These are phyloP conservation scores for Halichoeres trimaculatus DNA, from an alignment of 2,113 vertebrate species.

Conservation along the genomic window DNA sequence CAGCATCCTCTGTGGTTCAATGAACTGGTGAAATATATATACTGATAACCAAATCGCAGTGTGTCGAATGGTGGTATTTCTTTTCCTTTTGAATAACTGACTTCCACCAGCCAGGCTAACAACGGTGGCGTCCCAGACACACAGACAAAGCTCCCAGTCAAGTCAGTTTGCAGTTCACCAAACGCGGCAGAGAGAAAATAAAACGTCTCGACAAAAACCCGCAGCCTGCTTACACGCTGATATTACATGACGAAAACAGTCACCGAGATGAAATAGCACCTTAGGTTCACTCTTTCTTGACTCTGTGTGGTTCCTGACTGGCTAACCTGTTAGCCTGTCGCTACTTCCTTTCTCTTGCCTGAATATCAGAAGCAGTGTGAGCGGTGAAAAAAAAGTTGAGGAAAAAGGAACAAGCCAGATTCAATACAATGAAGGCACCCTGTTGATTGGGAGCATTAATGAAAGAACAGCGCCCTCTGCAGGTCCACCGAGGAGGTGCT, in stretches of 20 bases:
- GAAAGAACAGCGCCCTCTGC: slow-evolving; percentile 53
- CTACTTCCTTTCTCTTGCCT: slow-evolving; percentile 77
- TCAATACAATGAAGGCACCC: slow-evolving; percentile 56
- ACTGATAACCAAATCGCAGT: background rate
- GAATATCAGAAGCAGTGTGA: slow-evolving; percentile 64
- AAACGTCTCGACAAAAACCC: slow-evolving; percentile 7
- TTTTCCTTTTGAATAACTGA: slow-evolving; percentile 8
- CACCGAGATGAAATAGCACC: background rate
- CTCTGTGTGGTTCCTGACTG: slow-evolving; percentile 31
- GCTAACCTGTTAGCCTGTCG: slow-evolving; percentile 76
- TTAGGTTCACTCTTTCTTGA: slow-evolving; percentile 19
- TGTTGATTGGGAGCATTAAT: slow-evolving; percentile 47
- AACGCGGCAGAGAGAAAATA: background rate
- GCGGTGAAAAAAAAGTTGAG: slow-evolving; percentile 70
- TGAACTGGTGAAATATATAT: background rate
- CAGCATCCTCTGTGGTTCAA: slow-evolving; percentile 37
- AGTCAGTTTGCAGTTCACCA: slow-evolving; percentile 37
- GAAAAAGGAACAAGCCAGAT: slow-evolving; percentile 66
- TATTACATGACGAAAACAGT: slow-evolving; percentile 8
- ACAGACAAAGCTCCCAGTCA: slow-evolving; percentile 66
- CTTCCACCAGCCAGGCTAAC: slow-evolving; percentile 40
- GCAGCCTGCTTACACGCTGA: slow-evolving; percentile 4
- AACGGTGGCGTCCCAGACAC: slow-evolving; percentile 30
- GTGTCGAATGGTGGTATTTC: slow-evolving; percentile 6
- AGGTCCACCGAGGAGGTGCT: background rate